Base-by-base conservation (phyloP, 1,140 invertebrate species). In the Heliothis subflexa region DNA sequence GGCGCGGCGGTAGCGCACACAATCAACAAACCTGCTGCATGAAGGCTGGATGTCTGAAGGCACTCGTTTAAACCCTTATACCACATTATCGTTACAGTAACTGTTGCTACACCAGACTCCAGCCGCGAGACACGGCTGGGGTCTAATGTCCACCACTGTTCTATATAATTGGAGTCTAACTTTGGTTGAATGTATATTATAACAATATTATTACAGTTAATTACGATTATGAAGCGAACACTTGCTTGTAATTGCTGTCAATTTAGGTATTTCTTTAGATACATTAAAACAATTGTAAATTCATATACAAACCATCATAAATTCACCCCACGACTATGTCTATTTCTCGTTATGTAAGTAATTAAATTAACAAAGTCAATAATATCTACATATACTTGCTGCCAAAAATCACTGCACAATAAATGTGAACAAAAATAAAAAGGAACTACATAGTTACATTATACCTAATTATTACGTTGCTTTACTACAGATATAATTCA, bases 11-110 rank as follows among this genome's bases (percentile, higher is more conserved):
- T 33, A 73, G 33, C n/a, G 61, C 86, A 86, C 87, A 87, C 89
- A 86, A 89, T 89, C 91, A 89, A 91, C 88, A 90, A 92, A 91
- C 90, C 90, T 86, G 92, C 89, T 91, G 89, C 87, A 81, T 87
- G 91, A 93, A 94, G 91, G 93, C 93, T 93, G 91, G 93, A 94
- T 90, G 89, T 90, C 86, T 89, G 88, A 94, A 94, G 93, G 93
- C 93, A 94, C 93, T 94, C 89, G 93, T 93, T 93, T 87, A 89
- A 88, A 93, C 91, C 90, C 88, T 92, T 92, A 92, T 82, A 91
- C 84, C 84, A 88, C 81, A 85, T 85, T 84, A 90, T 88, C 81
- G 83, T 88, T 85, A 86, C 72, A 86, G 83, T 84, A 83, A 81
- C 80, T 79, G 73, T 79, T 78, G 64, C 61, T 47, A 79, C 80